Conservation (phyloP, 2,797 vertebrate genomes). For the Lagorchestes hirsutus region DNA sequence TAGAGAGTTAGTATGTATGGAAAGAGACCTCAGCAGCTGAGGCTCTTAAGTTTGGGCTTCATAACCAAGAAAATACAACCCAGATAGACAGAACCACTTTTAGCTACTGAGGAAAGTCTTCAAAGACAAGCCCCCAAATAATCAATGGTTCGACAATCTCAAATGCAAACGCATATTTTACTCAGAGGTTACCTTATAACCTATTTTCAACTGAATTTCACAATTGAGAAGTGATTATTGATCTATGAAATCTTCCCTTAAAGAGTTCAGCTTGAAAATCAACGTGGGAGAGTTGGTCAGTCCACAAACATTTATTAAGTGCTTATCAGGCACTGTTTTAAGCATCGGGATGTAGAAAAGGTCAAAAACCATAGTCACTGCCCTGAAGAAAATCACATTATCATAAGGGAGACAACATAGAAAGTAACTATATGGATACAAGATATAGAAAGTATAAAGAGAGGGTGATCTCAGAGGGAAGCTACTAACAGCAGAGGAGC, state of each 20-base stretch:
- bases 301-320: neutral
- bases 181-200: neutral
- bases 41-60: neutral
- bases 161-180: constrained; percentile 2
- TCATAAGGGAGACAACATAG: neutral
- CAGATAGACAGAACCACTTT: neutral
- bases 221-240: neutral
- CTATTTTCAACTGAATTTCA: constrained; percentile 17
- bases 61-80: neutral
- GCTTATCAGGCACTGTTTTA: neutral
- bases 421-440: neutral
- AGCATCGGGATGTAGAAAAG: neutral
- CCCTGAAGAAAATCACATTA: neutral
- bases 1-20: neutral
- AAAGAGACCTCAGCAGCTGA: neutral
- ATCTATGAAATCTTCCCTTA: neutral
- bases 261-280: neutral
- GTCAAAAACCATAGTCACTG: neutral
- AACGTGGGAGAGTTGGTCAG: neutral
- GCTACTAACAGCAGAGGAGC: neutral
- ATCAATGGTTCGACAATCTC: neutral
- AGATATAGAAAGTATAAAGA: neutral
- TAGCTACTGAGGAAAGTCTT: constrained; percentile 28
- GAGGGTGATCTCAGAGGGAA: neutral
- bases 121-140: neutral